These are phyloP conservation scores for Parotocinclus haroldoi DNA, from an alignment of 2,797 vertebrate species.

Conservation along the genomic window DNA sequence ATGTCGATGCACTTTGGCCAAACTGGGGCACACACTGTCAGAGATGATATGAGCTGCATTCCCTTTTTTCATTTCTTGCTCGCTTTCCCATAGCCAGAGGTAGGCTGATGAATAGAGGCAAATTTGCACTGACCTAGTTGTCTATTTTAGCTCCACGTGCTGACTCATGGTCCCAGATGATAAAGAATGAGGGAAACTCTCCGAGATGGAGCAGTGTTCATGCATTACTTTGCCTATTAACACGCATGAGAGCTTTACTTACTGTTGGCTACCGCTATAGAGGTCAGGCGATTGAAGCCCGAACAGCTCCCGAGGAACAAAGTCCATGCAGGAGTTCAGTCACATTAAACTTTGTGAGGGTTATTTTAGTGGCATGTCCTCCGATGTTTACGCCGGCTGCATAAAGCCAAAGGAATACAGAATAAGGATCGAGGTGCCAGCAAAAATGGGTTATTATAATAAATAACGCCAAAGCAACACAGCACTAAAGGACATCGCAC, in stretches of 20 bases:
- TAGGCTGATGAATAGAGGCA: constrained; percentile 45
- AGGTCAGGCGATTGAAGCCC: not conserved
- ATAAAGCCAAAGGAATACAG: too few species aligned
- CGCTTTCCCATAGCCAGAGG: constrained; percentile 14
- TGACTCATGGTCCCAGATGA: constrained; percentile 45
- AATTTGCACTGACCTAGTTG: constrained; percentile 50
- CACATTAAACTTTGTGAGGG: not conserved
- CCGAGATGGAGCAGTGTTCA: constrained; percentile 4
- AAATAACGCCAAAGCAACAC: too few species aligned
- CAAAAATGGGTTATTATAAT: too few species aligned
- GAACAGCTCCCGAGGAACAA: not conserved
- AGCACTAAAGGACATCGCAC: too few species aligned
- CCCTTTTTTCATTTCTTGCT: constrained; percentile 37
- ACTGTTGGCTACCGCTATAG: constrained; percentile 7
- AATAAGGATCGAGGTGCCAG: too few species aligned
- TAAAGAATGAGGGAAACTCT: constrained; percentile 35
- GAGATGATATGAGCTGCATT: constrained; percentile 31
- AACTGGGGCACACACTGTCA: constrained; percentile 20
- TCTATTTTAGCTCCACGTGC: constrained; percentile 43
- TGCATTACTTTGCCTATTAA: constrained; percentile 35
- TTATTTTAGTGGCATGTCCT: too few species aligned
- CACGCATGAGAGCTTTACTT: constrained; percentile 7
- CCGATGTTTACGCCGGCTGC: too few species aligned
- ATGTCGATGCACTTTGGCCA: constrained; percentile 1
- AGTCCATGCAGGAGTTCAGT: not conserved